A percentile compares a stretch with the other conserved stretches of the same genome.
Evolutionary conservation across 2,113 vertebrate genomes (phyloP).

Genomic region (Calyptommatus sinebrachiatus): DNA sequence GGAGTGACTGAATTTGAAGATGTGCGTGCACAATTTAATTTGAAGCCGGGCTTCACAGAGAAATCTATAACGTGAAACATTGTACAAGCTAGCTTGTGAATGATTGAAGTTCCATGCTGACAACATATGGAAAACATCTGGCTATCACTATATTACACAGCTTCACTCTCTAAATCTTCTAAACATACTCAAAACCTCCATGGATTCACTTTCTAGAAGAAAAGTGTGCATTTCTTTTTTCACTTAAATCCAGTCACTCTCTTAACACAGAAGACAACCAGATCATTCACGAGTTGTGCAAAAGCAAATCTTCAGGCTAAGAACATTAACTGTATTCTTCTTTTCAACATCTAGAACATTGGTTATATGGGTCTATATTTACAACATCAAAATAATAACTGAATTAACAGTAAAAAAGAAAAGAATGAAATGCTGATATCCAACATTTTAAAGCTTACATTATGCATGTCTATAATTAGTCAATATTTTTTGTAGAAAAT

Average conservation of each 20-base stretch:
- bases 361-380: not conserved
- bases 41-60: conserved; percentile 62
- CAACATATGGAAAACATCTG: conserved; percentile 75
- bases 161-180: conserved; percentile 49
- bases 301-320: conserved; percentile 6
- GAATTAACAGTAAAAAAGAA: conserved; percentile 4
- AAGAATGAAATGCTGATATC: not conserved
- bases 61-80: conserved; percentile 51
- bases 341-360: not conserved
- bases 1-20: conserved; percentile 44
- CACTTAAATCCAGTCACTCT: conserved; percentile 38
- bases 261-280: conserved; percentile 34
- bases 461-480: not conserved
- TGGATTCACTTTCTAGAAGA: conserved; percentile 58
- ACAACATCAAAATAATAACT: not conserved
- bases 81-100: conserved; percentile 46
- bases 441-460: not conserved
- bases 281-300: conserved; percentile 1
- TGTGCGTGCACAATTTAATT: conserved; percentile 56
- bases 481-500: not conserved
- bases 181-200: conserved; percentile 49
- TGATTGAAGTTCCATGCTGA: conserved; percentile 58
- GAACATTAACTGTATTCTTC: not conserved
- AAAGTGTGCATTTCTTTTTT: conserved; percentile 46
- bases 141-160: conserved; percentile 48